These are phyloP conservation scores for Oncorhynchus tshawytscha DNA, from an alignment of 2,113 vertebrate species.

Conservation along the genomic window DNA sequence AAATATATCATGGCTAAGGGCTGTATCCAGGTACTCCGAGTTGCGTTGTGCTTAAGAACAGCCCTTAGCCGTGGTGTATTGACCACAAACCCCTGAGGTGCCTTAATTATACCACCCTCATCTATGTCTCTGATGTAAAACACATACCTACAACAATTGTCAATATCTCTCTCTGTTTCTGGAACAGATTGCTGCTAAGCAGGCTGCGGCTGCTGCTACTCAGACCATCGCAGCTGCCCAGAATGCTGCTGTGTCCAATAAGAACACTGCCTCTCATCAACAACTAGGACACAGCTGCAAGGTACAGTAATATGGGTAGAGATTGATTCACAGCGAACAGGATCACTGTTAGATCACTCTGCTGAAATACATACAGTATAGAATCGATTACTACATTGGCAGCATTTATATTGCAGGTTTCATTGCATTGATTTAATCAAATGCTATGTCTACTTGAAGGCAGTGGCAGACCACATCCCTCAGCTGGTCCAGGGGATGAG, in stretches of 20 bases:
- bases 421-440: background rate
- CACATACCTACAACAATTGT: slow-evolving; percentile 15
- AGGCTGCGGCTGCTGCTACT: slow-evolving; percentile 94
- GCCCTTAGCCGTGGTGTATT: too few species aligned
- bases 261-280: slow-evolving; percentile 92
- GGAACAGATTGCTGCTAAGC: slow-evolving; percentile 90
- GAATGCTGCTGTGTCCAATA: slow-evolving; percentile 94
- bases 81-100: too few species aligned
- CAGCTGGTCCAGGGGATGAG: slow-evolving; percentile 95
- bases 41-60: too few species aligned
- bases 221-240: slow-evolving; percentile 98
- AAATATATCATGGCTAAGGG: too few species aligned
- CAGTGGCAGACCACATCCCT: slow-evolving; percentile 93
- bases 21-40: too few species aligned
- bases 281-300: slow-evolving; percentile 98
- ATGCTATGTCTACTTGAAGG: slow-evolving; percentile 65
- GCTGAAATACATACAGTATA: background rate
- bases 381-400: background rate
- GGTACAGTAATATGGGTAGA: slow-evolving; percentile 70
- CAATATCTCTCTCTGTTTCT: slow-evolving; percentile 37
- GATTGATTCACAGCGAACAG: background rate
- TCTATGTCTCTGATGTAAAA: background rate
- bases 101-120: slow-evolving; percentile 9
- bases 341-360: background rate
- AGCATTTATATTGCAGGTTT: background rate